phyloP scores from a whole-genome alignment of 53 echinoderm and acorn worm genomes.

The Holothuria scabra region DNA sequence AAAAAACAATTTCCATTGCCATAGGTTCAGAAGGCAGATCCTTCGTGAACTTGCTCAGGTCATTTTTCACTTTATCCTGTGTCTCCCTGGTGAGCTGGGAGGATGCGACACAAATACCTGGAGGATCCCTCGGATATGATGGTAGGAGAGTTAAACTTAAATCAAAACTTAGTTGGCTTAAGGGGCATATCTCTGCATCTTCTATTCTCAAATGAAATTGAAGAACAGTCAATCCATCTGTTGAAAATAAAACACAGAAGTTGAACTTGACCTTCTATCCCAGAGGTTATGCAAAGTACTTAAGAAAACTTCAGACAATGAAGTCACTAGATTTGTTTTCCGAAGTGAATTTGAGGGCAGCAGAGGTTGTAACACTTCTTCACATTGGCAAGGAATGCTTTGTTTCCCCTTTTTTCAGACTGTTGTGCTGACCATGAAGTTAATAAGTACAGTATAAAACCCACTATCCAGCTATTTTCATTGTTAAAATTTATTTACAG shows the following conservation, averaged over 20 bases:
- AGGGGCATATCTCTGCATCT: background rate
- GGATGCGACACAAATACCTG: conserved; percentile 11
- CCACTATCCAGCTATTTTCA: too few species aligned
- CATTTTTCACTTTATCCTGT: background rate
- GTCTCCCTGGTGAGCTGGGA: background rate
- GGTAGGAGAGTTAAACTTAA: background rate
- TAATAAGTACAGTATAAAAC: too few species aligned
- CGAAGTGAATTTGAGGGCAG: too few species aligned
- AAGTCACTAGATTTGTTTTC: too few species aligned
- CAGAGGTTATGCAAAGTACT: too few species aligned
- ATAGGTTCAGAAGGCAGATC: conserved; percentile 68
- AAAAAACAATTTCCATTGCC: conserved; percentile 84
- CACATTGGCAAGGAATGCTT: too few species aligned
- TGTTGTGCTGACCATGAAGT: too few species aligned
- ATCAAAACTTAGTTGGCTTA: background rate
- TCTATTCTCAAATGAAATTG: background rate
- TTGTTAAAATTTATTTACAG: too few species aligned
- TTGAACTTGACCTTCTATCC: background rate
- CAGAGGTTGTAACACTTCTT: too few species aligned
- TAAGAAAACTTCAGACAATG: too few species aligned
- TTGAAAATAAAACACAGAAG: background rate
- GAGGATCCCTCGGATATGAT: background rate
- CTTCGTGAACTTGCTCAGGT: background rate
- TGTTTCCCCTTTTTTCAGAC: too few species aligned
- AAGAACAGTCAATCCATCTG: conserved; percentile 27